A percentile compares a stretch with the other conserved stretches of the same genome.
These are phyloP conservation scores for Anthrax anthrax DNA, from an alignment of 2,888 invertebrate species.

Conservation along the genomic window DNA sequence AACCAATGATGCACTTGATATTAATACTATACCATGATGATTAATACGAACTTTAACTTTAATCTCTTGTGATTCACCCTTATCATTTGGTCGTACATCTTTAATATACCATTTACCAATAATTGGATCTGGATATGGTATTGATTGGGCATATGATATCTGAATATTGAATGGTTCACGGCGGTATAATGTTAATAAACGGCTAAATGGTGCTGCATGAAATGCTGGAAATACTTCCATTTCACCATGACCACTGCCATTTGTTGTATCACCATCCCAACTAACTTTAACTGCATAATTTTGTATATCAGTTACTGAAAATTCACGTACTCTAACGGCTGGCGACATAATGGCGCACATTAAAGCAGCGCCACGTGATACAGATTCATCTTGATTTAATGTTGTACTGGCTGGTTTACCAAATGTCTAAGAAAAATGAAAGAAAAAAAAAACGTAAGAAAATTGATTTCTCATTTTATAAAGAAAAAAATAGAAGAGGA, in stretches of 20 bases:
- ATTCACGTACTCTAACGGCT: constrained; percentile 91
- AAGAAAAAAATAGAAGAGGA: background rate
- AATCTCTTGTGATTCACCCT: constrained; percentile 86
- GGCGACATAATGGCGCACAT: constrained; percentile 97
- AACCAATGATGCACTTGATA: constrained; percentile 71
- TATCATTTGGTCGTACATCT: constrained; percentile 71
- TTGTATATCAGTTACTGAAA: constrained; percentile 85
- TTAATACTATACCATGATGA: constrained; percentile 79
- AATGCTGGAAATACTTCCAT: constrained; percentile 82
- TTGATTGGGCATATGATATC: constrained; percentile 63
- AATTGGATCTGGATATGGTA: constrained; percentile 60
- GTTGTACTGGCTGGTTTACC: constrained; percentile 83
- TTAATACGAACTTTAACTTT: constrained; percentile 93
- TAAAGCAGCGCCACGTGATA: constrained; percentile 88
- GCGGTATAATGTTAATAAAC: constrained; percentile 84
- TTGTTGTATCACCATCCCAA: constrained; percentile 57
- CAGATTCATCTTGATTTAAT: constrained; percentile 95
- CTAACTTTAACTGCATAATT: constrained; percentile 73
- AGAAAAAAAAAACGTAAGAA: background rate
- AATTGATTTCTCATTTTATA: background rate
- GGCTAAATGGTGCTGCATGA: constrained; percentile 85
- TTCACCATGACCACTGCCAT: constrained; percentile 48
- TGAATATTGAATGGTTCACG: constrained; percentile 76
- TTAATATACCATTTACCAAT: constrained; percentile 74
- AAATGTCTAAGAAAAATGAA: constrained; percentile 40